A percentile compares a stretch with the other conserved stretches of the same genome.
Conservation (phyloP, 2,888 invertebrate genomes). For the Orthonychiurus folsomi region DNA sequence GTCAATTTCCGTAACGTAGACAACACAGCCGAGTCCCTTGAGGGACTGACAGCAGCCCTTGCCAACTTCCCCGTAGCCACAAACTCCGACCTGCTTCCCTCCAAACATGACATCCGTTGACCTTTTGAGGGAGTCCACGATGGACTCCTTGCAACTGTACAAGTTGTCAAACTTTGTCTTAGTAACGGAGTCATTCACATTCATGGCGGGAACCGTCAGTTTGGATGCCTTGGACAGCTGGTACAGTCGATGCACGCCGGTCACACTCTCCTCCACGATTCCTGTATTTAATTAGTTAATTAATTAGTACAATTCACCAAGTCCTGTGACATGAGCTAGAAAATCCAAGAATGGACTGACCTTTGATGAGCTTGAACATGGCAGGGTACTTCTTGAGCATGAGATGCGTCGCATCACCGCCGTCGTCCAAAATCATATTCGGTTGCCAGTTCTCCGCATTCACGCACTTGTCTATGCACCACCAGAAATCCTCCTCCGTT, state of each 20-base stretch:
- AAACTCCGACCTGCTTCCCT: constrained; percentile 90
- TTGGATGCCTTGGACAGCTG: constrained; percentile 91
- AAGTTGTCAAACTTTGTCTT: constrained; percentile 97
- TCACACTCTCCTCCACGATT: constrained; percentile 94
- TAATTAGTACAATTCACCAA: no score
- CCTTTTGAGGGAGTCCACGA: constrained; percentile 75
- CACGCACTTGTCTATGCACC: constrained; percentile 95
- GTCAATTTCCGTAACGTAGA: constrained; percentile 89
- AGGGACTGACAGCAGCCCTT: constrained; percentile 93
- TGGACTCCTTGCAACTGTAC: constrained; percentile 88
- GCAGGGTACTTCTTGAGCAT: constrained; percentile 92
- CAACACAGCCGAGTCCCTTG: constrained; percentile 88
- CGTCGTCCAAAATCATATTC: constrained; percentile 95
- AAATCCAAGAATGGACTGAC: no score
- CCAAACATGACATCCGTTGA: constrained; percentile 96
- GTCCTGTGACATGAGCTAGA: no score
- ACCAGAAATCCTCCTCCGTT: constrained; percentile 97
- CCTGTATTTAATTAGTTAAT: constrained; percentile 50
- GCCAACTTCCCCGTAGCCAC: constrained; percentile 95
- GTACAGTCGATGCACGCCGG: constrained; percentile 93
- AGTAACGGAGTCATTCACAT: constrained; percentile 95
- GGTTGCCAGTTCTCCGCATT: constrained; percentile 90
- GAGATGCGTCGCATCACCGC: constrained; percentile 91
- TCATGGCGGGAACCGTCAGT: constrained; percentile 92
- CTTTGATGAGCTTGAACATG: constrained; percentile 86